A percentile compares a stretch with the other conserved stretches of the same genome.
phyloP scores from a whole-genome alignment of 2,797 vertebrate genomes.

The Argya squamiceps region DNA sequence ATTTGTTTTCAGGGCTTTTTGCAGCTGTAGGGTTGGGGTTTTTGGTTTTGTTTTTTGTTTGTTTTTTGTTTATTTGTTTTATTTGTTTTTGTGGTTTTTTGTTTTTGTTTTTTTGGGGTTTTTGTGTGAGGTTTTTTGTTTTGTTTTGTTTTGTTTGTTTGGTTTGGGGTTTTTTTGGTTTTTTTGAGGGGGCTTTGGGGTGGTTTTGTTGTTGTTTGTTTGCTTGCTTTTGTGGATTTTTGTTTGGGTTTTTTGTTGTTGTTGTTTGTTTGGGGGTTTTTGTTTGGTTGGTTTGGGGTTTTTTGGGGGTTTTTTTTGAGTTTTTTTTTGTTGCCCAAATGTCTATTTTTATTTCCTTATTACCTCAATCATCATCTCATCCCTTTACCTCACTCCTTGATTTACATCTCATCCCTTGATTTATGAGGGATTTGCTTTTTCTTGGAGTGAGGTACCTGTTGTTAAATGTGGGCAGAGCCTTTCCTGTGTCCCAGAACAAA shows the following conservation, averaged over 20 bases:
- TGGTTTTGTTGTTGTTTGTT: not conserved
- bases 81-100: no score
- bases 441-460: not conserved
- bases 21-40: no score
- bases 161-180: no score
- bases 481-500: not conserved
- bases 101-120: fast-evolving
- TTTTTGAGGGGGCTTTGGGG: fast-evolving
- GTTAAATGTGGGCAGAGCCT: not conserved
- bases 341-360: not conserved
- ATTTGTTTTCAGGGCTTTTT: not conserved
- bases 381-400: not conserved
- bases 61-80: no score
- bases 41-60: not conserved
- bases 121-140: no score
- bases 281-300: no score
- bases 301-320: no score
- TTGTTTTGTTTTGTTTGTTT: no score
- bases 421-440: not conserved
- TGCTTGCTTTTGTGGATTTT: no score
- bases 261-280: no score
- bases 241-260: not conserved
- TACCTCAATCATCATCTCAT: not conserved
- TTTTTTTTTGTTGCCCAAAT: not conserved
- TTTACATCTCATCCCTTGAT: not conserved